Evolutionary conservation across 2,113 vertebrate species (phyloP), one percentile per base, ranked within the genome.

Genomic region (Coracopsis vasa): DNA sequence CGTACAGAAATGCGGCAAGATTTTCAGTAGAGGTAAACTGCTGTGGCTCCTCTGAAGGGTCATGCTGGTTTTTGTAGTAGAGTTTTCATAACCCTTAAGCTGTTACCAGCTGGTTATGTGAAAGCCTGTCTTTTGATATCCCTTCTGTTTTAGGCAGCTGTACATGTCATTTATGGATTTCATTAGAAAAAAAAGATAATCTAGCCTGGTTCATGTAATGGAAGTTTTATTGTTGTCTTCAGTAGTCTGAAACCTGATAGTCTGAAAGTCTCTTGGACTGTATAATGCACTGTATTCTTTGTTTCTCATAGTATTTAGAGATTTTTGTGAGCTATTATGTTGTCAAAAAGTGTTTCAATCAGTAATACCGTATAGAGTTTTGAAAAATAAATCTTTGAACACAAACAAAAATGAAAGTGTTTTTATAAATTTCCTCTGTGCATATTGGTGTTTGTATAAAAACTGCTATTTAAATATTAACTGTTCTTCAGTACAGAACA

Each of bases 11-110:
- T 39, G 7, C 2, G 9, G 13, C 13, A 25, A n/a, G 69, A 31
- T 11, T 80, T n/a, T 83, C 31, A 16, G 29, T 2, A n/a, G 31
- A 35, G 19, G 14, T 20, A 3, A 78, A 44, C 54, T 37, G 35
- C n/a, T 8, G 1, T 14, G 23, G 82, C 53, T 90, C 7, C 41
- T 80, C 20, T 72, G n/a, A 71, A 74, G n/a, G 23, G 16, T 47
- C 6, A 0, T 29, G 10, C 10, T 3, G 2, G 3, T 37, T 70
- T 78, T 45, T 41, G 28, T 42, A 44, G 16, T 6, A 31, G 10
- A 71, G 28, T 9, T 74, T 78, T 83, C 4, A 1, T 70, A 58
- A 42, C n/a, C 18, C 24, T 73, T 74, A 18, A 66, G 19, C 23
- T 48, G 54, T 80, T 51, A 7, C 5, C 37, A 10, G 5, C 5